Base-by-base conservation (phyloP, 2,888 invertebrate species). In the Trachelus iudaicus region DNA sequence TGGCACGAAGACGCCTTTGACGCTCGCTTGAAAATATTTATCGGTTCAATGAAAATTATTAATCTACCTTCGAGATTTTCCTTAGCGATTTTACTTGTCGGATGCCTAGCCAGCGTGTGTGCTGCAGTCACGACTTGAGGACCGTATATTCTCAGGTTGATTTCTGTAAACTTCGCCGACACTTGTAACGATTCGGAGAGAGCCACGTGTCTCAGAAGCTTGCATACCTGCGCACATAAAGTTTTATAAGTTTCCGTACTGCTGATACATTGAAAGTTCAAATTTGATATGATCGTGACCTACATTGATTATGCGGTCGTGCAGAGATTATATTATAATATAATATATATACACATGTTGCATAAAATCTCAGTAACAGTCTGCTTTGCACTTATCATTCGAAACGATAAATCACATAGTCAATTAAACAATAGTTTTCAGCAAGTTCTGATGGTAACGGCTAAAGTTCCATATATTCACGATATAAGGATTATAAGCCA, bases 51-150 rank as follows among this genome's bases (percentile, higher is more conserved):
- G 2, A 23, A 68, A 77, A 30, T 11, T 69, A 69, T 73, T 71
- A 37, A 73, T 75, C 83, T 91, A 92, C 94, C 94, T 92, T 99
- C 98, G 76, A 99, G 94, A 93, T 99, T 99, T 91, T 99, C 99
- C 89, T 98, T 96, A 83, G 98, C 98, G 84, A 98, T 98, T 92
- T 98, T 96, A 91, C 98, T 98, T 81, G 95, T 95, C 11, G 99
- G 97, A 93, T 98, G 96, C 86, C 96, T 95, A 80, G 97, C 97
- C 81, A 99, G 92, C 75, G 98, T 98, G 87, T 98, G 96, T 79
- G 98, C 97, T 71, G 99, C 98, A 77, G 97, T 97, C 85, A 99
- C 95, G 76, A 97, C 96, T 94, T 99, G 97, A 69, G 99, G 98
- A 75, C 98, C 98, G 91, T 98, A 97, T 91, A 98, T 97, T 91